Base-by-base conservation (phyloP, 2,113 vertebrate genomes). In the Amphiprion percula region DNA sequence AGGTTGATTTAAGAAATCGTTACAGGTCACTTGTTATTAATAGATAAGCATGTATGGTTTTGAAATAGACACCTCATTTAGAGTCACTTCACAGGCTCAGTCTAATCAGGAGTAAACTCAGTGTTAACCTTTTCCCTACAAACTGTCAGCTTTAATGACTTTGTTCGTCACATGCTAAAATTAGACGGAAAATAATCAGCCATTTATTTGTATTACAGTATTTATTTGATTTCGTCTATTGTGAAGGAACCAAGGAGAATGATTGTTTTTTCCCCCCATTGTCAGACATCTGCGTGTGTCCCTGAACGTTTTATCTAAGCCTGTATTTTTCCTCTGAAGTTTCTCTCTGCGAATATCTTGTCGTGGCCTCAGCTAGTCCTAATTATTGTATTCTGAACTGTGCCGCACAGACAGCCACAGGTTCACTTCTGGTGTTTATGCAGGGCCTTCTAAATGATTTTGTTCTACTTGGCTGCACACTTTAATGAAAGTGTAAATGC, bases 401-500 rank as follows among this genome's bases (percentile, higher is more conserved):
- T 67, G 77, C 73, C 14, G 82, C 68, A 24, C 30, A 81, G 72
- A 83, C 85, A 82, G 90, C 91, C 91, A 91, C 91, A 91, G 89
- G 91, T 93, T 90, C 83, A 85, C 87, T 72, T 59, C 28, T 74
- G 74, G 73, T 93, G 91, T 93, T 93, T 86, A 86, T 78, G 87
- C 88, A 53, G 82, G 78, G 81, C 68, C 83, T 80, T 87, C 85
- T 80, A 90, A 93, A 94, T 88, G 90, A 91, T 92, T 91, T 77
- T 64, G 91, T 93, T 95, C 91, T 83, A 87, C 93, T 87, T 73
- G 90, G 86, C 91, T 95, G 90, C 90, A 88, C 93, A 86, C 93
- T 93, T 94, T 94, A 95, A 95, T 95, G 94, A 94, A 94, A 93
- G 93, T 86, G 89, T 93, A 94, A 95, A 94, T 89, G 90, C 86